Conservation (phyloP, 2,888 invertebrate genomes). For the Drosophila heteroneura region DNA sequence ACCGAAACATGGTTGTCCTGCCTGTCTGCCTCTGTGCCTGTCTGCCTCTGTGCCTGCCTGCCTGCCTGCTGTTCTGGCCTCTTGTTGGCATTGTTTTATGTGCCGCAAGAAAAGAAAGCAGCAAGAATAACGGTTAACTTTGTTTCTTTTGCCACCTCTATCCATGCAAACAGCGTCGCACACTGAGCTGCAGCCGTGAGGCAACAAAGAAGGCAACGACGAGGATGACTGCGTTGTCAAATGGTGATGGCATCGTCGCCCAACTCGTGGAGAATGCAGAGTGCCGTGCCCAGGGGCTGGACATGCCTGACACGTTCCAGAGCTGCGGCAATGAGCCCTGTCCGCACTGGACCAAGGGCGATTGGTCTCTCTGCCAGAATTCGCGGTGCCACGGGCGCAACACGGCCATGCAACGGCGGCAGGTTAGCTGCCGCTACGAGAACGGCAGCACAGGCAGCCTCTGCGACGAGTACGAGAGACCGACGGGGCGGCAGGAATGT, state of each 20-base stretch:
- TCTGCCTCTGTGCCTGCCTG: not conserved
- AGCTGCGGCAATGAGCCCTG: slow-evolving; percentile 90
- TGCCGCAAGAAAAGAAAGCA: slow-evolving; percentile 18
- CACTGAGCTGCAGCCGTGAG: slow-evolving; percentile 77
- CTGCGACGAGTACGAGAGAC: slow-evolving; percentile 91
- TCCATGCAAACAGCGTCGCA: slow-evolving; percentile 73
- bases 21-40: not conserved
- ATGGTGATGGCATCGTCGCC: slow-evolving; percentile 26
- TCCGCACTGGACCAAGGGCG: slow-evolving; percentile 90
- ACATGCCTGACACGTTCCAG: slow-evolving; percentile 88
- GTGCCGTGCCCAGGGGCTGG: slow-evolving; percentile 90
- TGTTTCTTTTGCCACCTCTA: slow-evolving; percentile 35
- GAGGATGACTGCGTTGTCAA: slow-evolving; percentile 29
- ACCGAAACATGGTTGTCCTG: slow-evolving; percentile 4
- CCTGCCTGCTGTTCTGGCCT: not conserved
- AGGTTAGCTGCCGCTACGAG: slow-evolving; percentile 86
- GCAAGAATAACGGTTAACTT: slow-evolving; percentile 32
- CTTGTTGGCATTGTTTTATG: slow-evolving; percentile 50
- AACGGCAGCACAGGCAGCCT: slow-evolving; percentile 75
- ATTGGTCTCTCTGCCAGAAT: slow-evolving; percentile 90
- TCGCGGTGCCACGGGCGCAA: slow-evolving; percentile 91
- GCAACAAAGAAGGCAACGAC: slow-evolving; percentile 30
- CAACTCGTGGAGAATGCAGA: slow-evolving; percentile 87
- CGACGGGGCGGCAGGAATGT: slow-evolving; percentile 92
- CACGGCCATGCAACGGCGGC: slow-evolving; percentile 91